Conservation (phyloP, 2,113 vertebrate genomes). For the Coryphaenoides rupestris region DNA sequence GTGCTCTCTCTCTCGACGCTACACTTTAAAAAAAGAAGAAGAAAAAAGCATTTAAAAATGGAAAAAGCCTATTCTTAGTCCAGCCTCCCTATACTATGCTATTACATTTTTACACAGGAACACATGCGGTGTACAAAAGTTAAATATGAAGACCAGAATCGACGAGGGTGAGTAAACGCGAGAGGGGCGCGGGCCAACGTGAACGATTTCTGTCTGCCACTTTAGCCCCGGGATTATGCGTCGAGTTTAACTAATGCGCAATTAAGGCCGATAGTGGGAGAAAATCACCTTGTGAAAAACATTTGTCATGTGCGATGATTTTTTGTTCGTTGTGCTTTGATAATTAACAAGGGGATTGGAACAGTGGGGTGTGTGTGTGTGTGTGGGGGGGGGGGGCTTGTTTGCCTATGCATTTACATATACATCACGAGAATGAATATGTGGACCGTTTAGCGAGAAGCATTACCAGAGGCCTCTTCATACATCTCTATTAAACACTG, state of each 20-base stretch:
- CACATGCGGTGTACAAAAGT: constrained; percentile 58
- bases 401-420: constrained; percentile 73
- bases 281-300: constrained; percentile 79
- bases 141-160: constrained; percentile 45
- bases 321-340: constrained; percentile 61
- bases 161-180: constrained; percentile 41
- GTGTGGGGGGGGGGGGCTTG: constrained; percentile 26
- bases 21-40: too few species aligned
- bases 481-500: constrained; percentile 77
- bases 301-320: constrained; percentile 73
- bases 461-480: constrained; percentile 64
- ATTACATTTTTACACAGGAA: constrained; percentile 58
- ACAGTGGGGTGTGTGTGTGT: constrained; percentile 50
- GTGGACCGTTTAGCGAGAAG: constrained; percentile 52
- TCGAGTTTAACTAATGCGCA: constrained; percentile 76
- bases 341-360: constrained; percentile 72
- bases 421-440: constrained; percentile 73
- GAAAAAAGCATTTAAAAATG: not conserved
- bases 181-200: constrained; percentile 52
- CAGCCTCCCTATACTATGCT: constrained; percentile 30
- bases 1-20: constrained; percentile 29
- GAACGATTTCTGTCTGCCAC: constrained; percentile 61
- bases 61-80: constrained; percentile 52
- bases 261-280: constrained; percentile 73
- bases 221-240: constrained; percentile 68